phyloP scores from a whole-genome alignment of 30 jellyfish, hydroid and myxozoan genomes.

The Sanderia malayensis region DNA sequence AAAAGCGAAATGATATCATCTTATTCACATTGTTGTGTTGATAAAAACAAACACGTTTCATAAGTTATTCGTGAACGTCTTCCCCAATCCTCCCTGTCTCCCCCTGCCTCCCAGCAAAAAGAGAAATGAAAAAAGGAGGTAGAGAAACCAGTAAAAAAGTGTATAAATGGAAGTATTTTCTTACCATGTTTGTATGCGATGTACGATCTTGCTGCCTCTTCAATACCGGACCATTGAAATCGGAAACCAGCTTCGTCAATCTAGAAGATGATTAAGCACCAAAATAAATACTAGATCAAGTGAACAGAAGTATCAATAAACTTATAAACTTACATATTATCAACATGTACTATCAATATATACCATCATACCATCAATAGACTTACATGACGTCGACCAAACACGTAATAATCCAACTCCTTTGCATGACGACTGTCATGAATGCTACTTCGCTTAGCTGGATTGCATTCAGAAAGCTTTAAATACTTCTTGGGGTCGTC shows the following conservation, averaged over 20 bases:
- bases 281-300: not conserved
- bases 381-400: slow-evolving; percentile 65
- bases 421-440: slow-evolving; percentile 17
- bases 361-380: not conserved
- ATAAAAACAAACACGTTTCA: no score
- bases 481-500: not conserved
- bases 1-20: no score
- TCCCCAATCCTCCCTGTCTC: no score
- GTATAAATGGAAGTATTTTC: no score
- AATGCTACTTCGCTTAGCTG: no score
- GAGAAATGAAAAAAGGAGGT: no score
- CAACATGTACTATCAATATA: no score
- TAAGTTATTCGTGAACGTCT: no score
- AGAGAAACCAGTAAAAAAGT: no score
- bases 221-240: slow-evolving; percentile 81
- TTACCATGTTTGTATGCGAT: slow-evolving; percentile 69
- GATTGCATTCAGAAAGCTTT: slow-evolving; percentile 15
- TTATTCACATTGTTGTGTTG: no score
- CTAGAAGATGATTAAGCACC: not conserved
- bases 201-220: slow-evolving; percentile 56
- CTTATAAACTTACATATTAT: not conserved
- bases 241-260: not conserved
- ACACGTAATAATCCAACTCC: slow-evolving; percentile 51
- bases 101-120: no score
- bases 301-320: not conserved